These are phyloP conservation scores for Mycetomoellerius zeteki DNA, from an alignment of 1,140 invertebrate species.

Conservation along the genomic window DNA sequence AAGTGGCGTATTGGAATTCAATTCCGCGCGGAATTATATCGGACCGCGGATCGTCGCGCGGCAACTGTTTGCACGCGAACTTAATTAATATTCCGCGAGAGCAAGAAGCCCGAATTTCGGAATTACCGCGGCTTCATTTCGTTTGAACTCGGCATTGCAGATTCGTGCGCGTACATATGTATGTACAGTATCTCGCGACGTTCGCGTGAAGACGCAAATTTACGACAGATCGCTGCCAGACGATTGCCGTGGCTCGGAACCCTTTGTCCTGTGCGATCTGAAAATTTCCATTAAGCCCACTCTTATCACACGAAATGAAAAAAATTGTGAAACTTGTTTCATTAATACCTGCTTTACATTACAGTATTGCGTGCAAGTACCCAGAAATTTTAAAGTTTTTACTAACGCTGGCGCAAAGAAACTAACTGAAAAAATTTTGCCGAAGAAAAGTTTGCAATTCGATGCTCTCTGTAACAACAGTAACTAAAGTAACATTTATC, in stretches of 20 bases:
- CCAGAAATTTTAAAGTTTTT: neutral
- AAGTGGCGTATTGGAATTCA: constrained; percentile 50
- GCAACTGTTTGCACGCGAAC: constrained; percentile 27
- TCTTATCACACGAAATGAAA: neutral
- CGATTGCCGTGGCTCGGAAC: constrained; percentile 7
- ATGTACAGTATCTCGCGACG: neutral
- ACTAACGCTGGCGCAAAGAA: neutral
- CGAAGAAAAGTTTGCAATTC: neutral
- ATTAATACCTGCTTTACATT: constrained; percentile 1
- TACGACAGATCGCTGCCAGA: constrained; percentile 26
- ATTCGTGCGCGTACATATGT: neutral
- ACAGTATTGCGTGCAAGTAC: too few relatives aligned
- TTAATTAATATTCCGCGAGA: constrained; percentile 50
- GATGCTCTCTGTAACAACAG: neutral
- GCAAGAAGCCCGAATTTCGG: constrained; percentile 30
- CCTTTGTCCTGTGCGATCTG: constrained; percentile 18
- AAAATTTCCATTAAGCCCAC: constrained; percentile 6
- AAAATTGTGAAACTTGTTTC: constrained; percentile 4
- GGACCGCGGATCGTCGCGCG: neutral
- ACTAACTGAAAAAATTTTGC: neutral
- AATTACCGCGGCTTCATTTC: constrained; percentile 32
- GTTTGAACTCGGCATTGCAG: neutral
- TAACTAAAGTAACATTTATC: too few relatives aligned
- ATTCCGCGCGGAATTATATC: constrained; percentile 54
- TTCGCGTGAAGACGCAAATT: constrained; percentile 35